phyloP scores from a whole-genome alignment of 2,113 vertebrate species.

The Ptychochromis oligacanthus region DNA sequence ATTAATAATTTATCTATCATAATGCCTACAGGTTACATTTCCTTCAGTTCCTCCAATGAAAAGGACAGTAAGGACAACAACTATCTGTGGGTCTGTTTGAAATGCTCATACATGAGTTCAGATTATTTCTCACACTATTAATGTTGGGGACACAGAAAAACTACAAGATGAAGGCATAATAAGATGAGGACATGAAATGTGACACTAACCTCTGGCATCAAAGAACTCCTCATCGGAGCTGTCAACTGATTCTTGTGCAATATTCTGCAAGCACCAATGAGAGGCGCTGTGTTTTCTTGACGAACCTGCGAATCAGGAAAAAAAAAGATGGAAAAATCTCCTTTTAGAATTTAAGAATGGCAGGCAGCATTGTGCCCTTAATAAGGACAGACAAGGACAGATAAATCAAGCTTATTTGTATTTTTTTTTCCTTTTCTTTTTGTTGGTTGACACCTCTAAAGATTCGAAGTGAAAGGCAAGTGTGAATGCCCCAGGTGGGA shows the following conservation, averaged over 20 bases:
- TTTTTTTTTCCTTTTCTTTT: neutral
- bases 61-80: neutral
- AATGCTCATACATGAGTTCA: neutral
- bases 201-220: slow-evolving; percentile 92
- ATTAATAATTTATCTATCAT: neutral
- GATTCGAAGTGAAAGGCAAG: slow-evolving; percentile 2
- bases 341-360: neutral
- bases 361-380: neutral
- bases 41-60: neutral
- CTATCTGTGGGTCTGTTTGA: neutral
- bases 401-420: slow-evolving; percentile 2
- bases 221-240: slow-evolving; percentile 99
- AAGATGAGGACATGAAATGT: slow-evolving; percentile 6
- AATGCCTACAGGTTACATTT: neutral
- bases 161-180: neutral
- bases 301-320: slow-evolving; percentile 76
- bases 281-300: slow-evolving; percentile 79
- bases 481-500: neutral
- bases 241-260: slow-evolving; percentile 90
- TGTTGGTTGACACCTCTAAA: neutral
- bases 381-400: slow-evolving; percentile 5
- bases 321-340: neutral
- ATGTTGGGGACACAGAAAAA: neutral
- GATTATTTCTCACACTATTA: neutral
- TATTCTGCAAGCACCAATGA: slow-evolving; percentile 89